Evolutionary conservation across 2,888 invertebrate genomes (phyloP).

Genomic region (Pyrrhia umbra): DNA sequence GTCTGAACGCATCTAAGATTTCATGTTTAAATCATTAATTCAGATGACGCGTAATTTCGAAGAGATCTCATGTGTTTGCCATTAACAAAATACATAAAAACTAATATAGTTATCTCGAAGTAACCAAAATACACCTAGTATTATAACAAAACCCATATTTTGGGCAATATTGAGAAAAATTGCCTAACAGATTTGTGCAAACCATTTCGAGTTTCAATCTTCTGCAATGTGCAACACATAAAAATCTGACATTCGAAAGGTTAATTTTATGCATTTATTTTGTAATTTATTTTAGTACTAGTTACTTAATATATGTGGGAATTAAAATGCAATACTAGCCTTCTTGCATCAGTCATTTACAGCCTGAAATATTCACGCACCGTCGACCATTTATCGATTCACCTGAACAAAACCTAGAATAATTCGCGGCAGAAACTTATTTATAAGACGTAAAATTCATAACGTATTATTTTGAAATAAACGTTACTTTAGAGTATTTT

Average conservation of each 20-base stretch:
- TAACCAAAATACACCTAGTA: not conserved
- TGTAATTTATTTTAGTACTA: not conserved
- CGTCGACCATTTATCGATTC: too few relatives aligned
- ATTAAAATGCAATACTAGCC: not conserved
- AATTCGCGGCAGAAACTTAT: not conserved
- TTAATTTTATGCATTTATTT: not conserved
- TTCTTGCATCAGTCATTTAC: not conserved
- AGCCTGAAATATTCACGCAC: not conserved
- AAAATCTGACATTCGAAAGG: not conserved
- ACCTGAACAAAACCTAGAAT: not conserved
- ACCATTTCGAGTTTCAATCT: not conserved
- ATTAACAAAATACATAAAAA: not conserved
- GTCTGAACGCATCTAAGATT: not conserved
- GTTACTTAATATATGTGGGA: not conserved
- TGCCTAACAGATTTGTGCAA: not conserved
- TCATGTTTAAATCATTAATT: not conserved
- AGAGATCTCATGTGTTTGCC: not conserved
- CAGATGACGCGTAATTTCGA: not conserved
- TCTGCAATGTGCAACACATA: not conserved
- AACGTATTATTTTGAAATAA: too few relatives aligned
- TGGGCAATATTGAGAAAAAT: not conserved
- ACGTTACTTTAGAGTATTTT: too few relatives aligned
- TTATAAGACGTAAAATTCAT: too few relatives aligned
- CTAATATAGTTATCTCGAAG: not conserved
- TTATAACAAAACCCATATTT: not conserved